Percentiles rank a stretch among this genome's conserved stretches.
phyloP scores from a whole-genome alignment of 2,888 invertebrate species.

The Lathronympha strigana region DNA sequence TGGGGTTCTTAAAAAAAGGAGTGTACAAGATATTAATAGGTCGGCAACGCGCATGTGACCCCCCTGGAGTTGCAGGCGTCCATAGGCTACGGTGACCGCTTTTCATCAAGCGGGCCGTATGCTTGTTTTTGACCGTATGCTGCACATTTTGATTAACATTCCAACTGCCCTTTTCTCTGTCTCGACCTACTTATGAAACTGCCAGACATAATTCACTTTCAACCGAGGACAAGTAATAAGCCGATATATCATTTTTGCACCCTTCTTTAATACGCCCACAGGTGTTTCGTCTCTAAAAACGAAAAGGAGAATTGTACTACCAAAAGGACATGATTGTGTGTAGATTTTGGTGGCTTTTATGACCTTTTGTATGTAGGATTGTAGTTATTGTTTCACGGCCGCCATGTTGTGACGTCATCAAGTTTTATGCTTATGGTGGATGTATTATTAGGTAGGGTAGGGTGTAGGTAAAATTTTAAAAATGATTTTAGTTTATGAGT shows the following conservation, averaged over 20 bases:
- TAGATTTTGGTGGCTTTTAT: background rate
- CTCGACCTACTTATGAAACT: background rate
- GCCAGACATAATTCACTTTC: conserved; percentile 14
- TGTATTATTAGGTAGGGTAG: background rate
- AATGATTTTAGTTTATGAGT: no score
- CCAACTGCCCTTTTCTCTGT: background rate
- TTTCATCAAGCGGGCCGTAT: no score
- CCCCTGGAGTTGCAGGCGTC: no score
- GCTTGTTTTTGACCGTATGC: no score
- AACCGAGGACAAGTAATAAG: conserved; percentile 20
- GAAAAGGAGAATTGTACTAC: background rate
- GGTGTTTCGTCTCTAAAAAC: conserved; percentile 9
- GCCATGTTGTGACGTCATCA: conserved; percentile 6
- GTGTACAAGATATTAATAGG: no score
- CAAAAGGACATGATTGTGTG: background rate
- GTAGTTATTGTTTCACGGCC: conserved; percentile 7
- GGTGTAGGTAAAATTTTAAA: no score
- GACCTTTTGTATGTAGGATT: background rate
- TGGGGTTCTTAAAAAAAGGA: no score
- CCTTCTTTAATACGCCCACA: conserved; percentile 16
- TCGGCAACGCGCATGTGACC: no score
- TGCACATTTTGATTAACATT: background rate
- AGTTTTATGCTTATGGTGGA: conserved; percentile 3
- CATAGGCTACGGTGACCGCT: no score
- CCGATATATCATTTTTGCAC: conserved; percentile 23